phyloP scores from a whole-genome alignment of 2,113 vertebrate genomes.

The cattle (Bos taurus) region DNA sequence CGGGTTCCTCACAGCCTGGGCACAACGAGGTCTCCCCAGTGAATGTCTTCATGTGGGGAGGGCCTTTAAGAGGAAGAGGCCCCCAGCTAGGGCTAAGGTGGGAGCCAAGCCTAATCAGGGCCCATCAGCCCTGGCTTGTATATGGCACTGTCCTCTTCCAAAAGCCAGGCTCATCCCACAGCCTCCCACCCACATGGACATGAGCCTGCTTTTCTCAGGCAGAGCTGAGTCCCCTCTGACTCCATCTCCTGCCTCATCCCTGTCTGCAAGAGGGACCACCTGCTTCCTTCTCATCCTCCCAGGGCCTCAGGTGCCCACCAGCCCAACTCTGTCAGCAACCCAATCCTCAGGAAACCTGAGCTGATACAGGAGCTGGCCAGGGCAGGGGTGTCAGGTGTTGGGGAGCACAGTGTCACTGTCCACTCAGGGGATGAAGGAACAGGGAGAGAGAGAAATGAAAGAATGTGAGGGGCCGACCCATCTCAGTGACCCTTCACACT shows the following conservation, averaged over 20 bases:
- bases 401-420: conserved; percentile 46
- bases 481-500: neutral
- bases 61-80: conserved; percentile 57
- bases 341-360: conserved; percentile 67
- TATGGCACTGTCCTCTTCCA: neutral
- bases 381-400: conserved; percentile 69
- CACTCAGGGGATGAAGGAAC: neutral
- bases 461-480: neutral
- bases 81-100: neutral
- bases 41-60: conserved; percentile 69
- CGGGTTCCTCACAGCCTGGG: conserved; percentile 79
- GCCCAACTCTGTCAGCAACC: conserved; percentile 46
- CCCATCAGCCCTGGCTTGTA: neutral
- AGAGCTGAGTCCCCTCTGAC: neutral
- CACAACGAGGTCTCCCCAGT: conserved; percentile 81
- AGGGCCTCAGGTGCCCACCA: conserved; percentile 15
- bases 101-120: neutral
- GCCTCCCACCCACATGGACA: neutral
- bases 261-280: neutral
- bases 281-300: neutral
- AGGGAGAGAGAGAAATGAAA: neutral
- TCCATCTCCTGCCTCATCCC: neutral
- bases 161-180: neutral
- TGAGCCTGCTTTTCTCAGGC: neutral
- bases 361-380: conserved; percentile 38